A percentile compares a stretch with the other conserved stretches of the same genome.
These are phyloP conservation scores for Nycteola revayana DNA, from an alignment of 2,888 invertebrate genomes.

Conservation along the genomic window DNA sequence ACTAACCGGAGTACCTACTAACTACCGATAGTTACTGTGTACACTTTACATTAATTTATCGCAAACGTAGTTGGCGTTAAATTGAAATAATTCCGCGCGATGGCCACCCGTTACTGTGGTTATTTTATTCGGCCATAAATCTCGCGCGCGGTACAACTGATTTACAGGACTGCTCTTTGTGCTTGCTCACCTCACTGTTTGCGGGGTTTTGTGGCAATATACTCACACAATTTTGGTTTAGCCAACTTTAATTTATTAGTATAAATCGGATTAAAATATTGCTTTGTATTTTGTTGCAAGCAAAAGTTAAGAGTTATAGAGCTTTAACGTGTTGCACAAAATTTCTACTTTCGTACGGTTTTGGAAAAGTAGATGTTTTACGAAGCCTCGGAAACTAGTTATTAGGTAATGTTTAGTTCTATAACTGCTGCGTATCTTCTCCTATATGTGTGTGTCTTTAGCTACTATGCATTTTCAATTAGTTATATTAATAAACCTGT, in stretches of 20 bases:
- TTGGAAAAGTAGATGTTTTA: no score
- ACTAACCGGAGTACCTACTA: slow-evolving; percentile 46
- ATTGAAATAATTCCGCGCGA: slow-evolving; percentile 69
- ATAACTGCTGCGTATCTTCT: no score
- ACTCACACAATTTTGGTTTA: slow-evolving; percentile 42
- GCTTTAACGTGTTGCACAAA: no score
- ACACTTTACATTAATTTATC: slow-evolving; percentile 55
- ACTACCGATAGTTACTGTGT: no score
- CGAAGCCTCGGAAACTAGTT: no score
- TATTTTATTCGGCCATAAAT: slow-evolving; percentile 70
- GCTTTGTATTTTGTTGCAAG: slow-evolving; percentile 2
- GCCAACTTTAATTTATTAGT: slow-evolving; percentile 37
- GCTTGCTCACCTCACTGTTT: slow-evolving; percentile 54
- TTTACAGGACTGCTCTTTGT: slow-evolving; percentile 68
- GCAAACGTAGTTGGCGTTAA: slow-evolving; percentile 56
- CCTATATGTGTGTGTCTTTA: no score
- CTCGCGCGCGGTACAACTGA: slow-evolving; percentile 61
- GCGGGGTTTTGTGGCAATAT: slow-evolving; percentile 48
- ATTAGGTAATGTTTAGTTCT: no score
- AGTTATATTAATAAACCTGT: no score
- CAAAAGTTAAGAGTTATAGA: no score
- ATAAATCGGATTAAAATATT: slow-evolving; percentile 30
- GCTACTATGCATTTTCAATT: no score
- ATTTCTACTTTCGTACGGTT: no score
- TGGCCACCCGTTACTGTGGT: slow-evolving; percentile 53